Percentiles rank a stretch among this genome's conserved stretches.
Conservation (phyloP, 2,113 vertebrate species). For the Accipiter cooperii region DNA sequence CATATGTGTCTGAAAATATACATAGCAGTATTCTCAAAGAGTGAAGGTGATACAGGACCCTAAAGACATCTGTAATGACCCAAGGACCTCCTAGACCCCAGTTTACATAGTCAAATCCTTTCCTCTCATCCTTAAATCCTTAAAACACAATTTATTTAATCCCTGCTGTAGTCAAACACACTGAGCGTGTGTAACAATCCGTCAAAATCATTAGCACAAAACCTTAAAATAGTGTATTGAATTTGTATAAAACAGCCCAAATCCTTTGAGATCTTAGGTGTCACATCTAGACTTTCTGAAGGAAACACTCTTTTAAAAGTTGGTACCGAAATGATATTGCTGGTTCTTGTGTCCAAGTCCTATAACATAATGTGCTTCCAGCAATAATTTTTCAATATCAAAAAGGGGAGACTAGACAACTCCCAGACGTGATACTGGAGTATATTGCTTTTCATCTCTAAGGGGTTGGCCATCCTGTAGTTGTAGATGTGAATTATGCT, state of each 20-base stretch:
- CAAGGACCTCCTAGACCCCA: conserved; percentile 13
- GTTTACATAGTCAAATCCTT: conserved; percentile 55
- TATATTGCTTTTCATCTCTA: background rate
- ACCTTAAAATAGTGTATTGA: conserved; percentile 29
- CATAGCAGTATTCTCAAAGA: background rate
- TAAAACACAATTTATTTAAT: conserved; percentile 64
- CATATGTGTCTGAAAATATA: background rate
- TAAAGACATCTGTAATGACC: background rate
- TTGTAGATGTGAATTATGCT: background rate
- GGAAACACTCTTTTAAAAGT: background rate
- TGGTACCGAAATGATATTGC: background rate
- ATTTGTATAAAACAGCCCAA: conserved; percentile 33
- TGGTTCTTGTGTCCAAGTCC: background rate
- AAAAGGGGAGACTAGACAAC: background rate
- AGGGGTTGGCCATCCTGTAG: background rate
- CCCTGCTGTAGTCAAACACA: conserved; percentile 23
- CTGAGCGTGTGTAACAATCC: conserved; percentile 37
- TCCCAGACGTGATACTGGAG: background rate
- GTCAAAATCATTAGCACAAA: conserved; percentile 43
- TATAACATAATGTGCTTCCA: background rate
- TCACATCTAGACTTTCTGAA: background rate
- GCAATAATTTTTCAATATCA: background rate
- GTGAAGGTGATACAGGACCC: background rate
- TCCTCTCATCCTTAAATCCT: conserved; percentile 44
- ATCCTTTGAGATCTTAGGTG: conserved; percentile 2